Percentiles rank a stretch among this genome's conserved stretches.
These are phyloP conservation scores for Copidosoma floridanum DNA, from an alignment of 1,140 invertebrate species.

Conservation along the genomic window DNA sequence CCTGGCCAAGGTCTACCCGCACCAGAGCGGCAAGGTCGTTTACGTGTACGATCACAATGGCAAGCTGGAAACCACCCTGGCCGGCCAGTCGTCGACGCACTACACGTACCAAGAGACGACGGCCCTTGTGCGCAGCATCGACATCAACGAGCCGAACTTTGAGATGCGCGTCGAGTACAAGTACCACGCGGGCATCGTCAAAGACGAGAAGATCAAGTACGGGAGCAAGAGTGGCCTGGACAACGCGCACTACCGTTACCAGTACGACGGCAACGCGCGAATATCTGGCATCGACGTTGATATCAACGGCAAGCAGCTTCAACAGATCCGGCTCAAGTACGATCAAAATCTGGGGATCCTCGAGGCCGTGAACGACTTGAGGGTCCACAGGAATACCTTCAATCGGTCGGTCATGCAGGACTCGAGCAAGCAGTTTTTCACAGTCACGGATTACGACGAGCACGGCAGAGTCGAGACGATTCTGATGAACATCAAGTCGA, in stretches of 20 bases:
- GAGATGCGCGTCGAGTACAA: constrained; percentile 86
- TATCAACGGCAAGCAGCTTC: constrained; percentile 77
- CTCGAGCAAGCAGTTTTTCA: constrained; percentile 82
- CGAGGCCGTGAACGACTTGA: constrained; percentile 80
- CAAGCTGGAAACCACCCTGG: constrained; percentile 80
- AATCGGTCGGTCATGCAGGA: constrained; percentile 87
- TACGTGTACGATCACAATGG: constrained; percentile 84
- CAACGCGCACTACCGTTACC: constrained; percentile 84
- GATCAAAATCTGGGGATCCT: constrained; percentile 83
- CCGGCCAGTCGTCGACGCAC: constrained; percentile 81
- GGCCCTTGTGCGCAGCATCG: constrained; percentile 79
- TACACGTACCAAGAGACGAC: constrained; percentile 85
- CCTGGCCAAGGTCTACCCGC: constrained; percentile 83
- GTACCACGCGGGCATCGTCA: constrained; percentile 85
- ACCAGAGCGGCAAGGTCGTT: constrained; percentile 83
- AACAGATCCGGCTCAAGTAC: constrained; percentile 75
- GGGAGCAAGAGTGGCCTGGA: constrained; percentile 79
- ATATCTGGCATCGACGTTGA: constrained; percentile 84
- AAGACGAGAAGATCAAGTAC: constrained; percentile 84
- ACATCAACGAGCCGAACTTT: constrained; percentile 82
- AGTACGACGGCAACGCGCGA: constrained; percentile 82
- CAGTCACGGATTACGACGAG: constrained; percentile 80
- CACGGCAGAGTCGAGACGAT: constrained; percentile 78
- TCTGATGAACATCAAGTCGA: constrained; percentile 79
- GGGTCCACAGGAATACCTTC: constrained; percentile 81